A percentile compares a stretch with the other conserved stretches of the same genome.
Evolutionary conservation across 2,113 vertebrate species (phyloP).

Genomic region (Chrysochloris asiatica): DNA sequence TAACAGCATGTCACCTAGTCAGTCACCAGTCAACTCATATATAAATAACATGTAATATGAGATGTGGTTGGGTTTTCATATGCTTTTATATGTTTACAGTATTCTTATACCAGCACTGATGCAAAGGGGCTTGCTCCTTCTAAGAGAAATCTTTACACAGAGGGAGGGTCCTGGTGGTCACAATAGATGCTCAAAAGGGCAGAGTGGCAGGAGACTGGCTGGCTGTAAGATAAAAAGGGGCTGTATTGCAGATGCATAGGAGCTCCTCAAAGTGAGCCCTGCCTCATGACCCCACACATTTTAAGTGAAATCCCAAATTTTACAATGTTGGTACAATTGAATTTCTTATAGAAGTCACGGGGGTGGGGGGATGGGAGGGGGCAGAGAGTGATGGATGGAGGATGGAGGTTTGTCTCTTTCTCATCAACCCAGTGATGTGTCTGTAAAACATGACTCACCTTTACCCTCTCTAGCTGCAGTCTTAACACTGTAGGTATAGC

Average conservation of each 20-base stretch:
- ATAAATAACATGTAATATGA: not conserved
- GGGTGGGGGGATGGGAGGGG: too few relatives aligned
- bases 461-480: too few relatives aligned
- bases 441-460: too few relatives aligned
- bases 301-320: not conserved
- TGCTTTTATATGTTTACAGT: not conserved
- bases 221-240: not conserved
- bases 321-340: not conserved
- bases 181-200: not conserved
- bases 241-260: not conserved
- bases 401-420: not conserved
- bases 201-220: not conserved
- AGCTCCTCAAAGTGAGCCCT: not conserved
- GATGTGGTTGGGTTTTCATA: not conserved
- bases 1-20: not conserved
- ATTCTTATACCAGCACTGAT: not conserved
- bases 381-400: not conserved
- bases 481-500: too few relatives aligned
- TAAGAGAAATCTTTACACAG: not conserved
- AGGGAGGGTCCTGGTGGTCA: not conserved
- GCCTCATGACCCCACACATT: not conserved
- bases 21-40: not conserved
- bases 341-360: slow-evolving; percentile 11
- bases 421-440: not conserved
- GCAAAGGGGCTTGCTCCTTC: not conserved